phyloP scores from a whole-genome alignment of 2,113 vertebrate species.

The Dromas ardeola region DNA sequence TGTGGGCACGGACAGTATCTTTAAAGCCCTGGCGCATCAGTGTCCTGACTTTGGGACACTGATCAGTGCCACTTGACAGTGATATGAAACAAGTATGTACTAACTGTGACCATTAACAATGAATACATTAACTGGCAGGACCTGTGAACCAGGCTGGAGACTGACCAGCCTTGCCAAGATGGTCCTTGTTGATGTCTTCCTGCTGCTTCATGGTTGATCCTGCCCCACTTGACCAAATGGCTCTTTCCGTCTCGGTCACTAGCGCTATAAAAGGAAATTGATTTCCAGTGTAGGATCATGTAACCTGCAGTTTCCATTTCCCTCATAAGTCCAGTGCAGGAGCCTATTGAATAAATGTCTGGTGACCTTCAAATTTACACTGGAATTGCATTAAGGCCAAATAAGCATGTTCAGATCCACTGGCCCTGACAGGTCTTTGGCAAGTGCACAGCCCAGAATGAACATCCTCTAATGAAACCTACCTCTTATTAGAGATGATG shows the following conservation, averaged over 20 bases:
- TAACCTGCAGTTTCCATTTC: not conserved
- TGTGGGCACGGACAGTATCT: not conserved
- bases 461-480: conserved; percentile 50
- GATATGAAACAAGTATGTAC: not conserved
- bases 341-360: conserved; percentile 24
- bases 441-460: not conserved
- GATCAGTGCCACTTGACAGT: not conserved
- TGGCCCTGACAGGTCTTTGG: conserved; percentile 36
- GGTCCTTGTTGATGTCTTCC: not conserved
- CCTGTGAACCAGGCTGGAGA: not conserved
- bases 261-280: not conserved
- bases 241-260: not conserved
- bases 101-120: not conserved
- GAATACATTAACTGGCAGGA: not conserved
- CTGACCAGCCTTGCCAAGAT: not conserved
- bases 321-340: not conserved
- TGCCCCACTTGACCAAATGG: not conserved
- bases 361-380: conserved; percentile 27
- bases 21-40: not conserved
- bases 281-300: not conserved
- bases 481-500: conserved; percentile 87
- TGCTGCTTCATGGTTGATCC: not conserved
- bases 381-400: not conserved
- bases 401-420: conserved; percentile 29
- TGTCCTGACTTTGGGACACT: not conserved